Conservation (phyloP, 1,140 invertebrate species). For the Eurosta solidaginis region DNA sequence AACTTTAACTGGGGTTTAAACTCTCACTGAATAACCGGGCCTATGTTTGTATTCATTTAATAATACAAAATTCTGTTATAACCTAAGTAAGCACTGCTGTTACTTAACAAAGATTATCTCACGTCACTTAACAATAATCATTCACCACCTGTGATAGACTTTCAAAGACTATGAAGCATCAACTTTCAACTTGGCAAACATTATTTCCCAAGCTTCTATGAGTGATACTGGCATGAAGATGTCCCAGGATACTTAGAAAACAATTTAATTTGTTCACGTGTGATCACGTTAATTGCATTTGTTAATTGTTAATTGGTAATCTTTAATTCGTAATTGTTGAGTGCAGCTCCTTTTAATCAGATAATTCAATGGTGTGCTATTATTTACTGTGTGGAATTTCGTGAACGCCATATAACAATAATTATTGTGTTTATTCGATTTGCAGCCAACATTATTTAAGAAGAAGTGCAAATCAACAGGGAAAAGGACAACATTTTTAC, state of each 20-base stretch:
- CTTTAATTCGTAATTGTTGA: too few relatives aligned
- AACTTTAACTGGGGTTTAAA: too few relatives aligned
- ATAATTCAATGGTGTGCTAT: too few relatives aligned
- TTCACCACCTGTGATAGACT: slow-evolving; percentile 6
- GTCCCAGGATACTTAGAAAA: slow-evolving; percentile 24
- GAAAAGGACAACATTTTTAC: neutral
- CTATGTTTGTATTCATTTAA: too few relatives aligned
- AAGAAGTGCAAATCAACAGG: neutral
- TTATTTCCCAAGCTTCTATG: neutral
- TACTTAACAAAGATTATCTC: neutral
- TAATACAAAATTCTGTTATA: too few relatives aligned
- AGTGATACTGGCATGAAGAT: neutral
- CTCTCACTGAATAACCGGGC: too few relatives aligned
- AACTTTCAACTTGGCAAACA: neutral
- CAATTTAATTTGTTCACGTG: neutral
- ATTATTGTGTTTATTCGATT: neutral
- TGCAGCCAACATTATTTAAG: neutral
- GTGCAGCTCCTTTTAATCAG: too few relatives aligned
- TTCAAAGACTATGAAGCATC: neutral
- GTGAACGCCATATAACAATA: neutral
- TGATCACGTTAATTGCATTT: slow-evolving; percentile 21
- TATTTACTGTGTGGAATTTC: too few relatives aligned
- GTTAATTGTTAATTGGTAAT: slow-evolving; percentile 26
- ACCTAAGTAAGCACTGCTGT: too few relatives aligned
- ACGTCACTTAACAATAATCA: slow-evolving; percentile 11